Conservation (phyloP, 2,797 vertebrate genomes). For the Mus spretus region DNA sequence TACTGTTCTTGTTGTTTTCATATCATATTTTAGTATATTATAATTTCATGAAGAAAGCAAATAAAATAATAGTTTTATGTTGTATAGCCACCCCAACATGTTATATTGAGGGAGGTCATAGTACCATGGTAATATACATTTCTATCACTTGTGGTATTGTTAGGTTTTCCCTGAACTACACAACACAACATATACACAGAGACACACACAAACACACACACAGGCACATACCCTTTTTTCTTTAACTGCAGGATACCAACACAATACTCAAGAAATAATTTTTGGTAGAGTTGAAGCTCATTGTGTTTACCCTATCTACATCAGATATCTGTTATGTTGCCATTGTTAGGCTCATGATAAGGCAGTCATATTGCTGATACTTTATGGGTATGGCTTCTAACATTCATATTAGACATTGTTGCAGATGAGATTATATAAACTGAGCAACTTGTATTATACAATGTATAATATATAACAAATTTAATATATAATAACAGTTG, state of each 20-base stretch:
- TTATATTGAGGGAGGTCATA: neutral
- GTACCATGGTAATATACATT: neutral
- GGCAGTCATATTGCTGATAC: neutral
- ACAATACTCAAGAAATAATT: neutral
- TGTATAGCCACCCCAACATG: neutral
- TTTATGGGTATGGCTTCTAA: no score
- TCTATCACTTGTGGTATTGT: neutral
- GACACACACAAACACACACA: neutral
- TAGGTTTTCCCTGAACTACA: no score
- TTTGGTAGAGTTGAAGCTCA: neutral
- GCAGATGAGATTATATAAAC: neutral
- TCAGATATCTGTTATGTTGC: neutral
- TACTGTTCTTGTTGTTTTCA: neutral
- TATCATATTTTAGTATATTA: neutral
- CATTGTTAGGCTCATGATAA: neutral
- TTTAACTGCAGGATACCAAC: neutral
- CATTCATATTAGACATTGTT: neutral
- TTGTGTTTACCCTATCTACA: neutral
- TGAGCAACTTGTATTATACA: neutral
- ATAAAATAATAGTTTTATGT: neutral
- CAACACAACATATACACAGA: neutral
- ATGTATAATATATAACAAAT: neutral
- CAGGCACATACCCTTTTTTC: neutral
- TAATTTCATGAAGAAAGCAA: constrained; percentile 1
- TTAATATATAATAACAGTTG: neutral